Evolutionary conservation across 2,888 invertebrate genomes (phyloP).

Genomic region (Andrena trimmerana): DNA sequence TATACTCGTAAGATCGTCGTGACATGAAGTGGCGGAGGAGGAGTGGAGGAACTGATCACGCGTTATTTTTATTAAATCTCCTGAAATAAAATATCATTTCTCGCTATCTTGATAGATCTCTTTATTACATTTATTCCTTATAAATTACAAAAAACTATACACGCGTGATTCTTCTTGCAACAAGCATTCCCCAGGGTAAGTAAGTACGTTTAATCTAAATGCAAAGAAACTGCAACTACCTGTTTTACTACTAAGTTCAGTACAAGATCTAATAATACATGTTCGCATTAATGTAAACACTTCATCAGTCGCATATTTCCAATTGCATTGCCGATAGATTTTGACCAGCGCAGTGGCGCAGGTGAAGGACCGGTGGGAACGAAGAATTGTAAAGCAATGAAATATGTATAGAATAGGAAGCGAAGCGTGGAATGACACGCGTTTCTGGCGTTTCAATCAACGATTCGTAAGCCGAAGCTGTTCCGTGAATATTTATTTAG

Average conservation of each 20-base stretch:
- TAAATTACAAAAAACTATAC: not conserved
- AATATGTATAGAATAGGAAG: not conserved
- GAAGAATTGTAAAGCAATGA: not conserved
- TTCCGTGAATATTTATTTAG: not conserved
- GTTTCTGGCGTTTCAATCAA: not conserved
- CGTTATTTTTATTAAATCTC: not conserved
- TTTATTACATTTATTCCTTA: not conserved
- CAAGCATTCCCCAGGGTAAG: not conserved
- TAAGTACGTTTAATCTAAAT: not conserved
- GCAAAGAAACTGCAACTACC: not conserved
- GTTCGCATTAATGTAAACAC: not conserved
- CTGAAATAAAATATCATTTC: not conserved
- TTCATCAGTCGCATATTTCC: constrained; percentile 17
- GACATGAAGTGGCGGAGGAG: no score
- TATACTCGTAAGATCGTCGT: no score
- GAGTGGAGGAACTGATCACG: not conserved
- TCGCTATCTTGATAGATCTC: no score
- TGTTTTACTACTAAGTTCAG: no score
- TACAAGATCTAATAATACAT: no score
- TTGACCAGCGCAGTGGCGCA: constrained; percentile 44
- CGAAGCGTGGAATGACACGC: not conserved
- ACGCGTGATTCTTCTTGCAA: not conserved
- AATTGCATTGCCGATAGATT: constrained; percentile 18
- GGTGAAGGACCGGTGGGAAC: constrained; percentile 66
- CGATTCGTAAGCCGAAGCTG: not conserved